These are phyloP conservation scores for Brienomyrus longianalis DNA, from an alignment of 2,113 vertebrate genomes.

Conservation along the genomic window DNA sequence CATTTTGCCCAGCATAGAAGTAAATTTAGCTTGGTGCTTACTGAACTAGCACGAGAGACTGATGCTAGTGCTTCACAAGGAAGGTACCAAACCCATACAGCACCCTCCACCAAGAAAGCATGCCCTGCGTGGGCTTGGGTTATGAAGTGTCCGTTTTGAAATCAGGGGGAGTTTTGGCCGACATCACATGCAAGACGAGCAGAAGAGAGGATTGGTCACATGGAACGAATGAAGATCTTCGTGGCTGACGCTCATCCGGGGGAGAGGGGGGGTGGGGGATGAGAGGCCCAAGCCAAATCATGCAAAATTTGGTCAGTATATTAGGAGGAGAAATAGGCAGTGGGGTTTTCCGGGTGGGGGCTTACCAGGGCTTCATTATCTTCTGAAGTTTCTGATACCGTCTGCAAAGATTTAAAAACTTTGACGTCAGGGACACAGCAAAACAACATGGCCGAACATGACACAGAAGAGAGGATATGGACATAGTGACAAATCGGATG, in stretches of 20 bases:
- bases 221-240: conserved; percentile 30
- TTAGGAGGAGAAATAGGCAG: conserved; percentile 59
- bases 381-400: conserved; percentile 99
- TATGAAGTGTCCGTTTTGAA: neutral
- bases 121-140: neutral
- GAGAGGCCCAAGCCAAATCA: conserved; percentile 57
- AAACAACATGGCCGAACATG: conserved; percentile 16
- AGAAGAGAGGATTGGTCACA: conserved; percentile 41
- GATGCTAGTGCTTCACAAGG: neutral
- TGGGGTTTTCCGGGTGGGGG: conserved; percentile 53
- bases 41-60: neutral
- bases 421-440: conserved; percentile 58
- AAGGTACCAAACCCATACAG: neutral
- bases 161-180: conserved; percentile 33
- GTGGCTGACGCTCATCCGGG: conserved; percentile 24
- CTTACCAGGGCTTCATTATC: conserved; percentile 99
- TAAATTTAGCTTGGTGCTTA: neutral
- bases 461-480: neutral
- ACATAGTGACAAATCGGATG: conserved; percentile 2
- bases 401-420: conserved; percentile 93
- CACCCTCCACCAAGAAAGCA: neutral
- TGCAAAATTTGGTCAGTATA: conserved; percentile 63
- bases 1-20: neutral
- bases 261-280: neutral
- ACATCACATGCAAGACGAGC: conserved; percentile 55